Conservation (phyloP, 1,140 invertebrate species). For the Potamilus streckersoni region DNA sequence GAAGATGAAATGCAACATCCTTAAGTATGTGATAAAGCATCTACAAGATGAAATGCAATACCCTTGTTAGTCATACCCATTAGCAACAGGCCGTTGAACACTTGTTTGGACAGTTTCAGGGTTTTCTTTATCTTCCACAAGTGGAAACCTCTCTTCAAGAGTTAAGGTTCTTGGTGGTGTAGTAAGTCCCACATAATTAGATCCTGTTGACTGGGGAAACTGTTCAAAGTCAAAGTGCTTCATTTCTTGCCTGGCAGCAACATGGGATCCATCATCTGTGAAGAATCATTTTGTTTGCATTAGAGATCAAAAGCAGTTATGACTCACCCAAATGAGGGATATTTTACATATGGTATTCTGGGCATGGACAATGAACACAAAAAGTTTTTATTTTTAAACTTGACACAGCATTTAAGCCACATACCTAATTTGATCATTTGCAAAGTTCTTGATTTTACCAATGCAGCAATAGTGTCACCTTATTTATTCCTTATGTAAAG, state of each 20-base stretch:
- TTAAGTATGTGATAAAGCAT: background rate
- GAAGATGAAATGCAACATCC: background rate
- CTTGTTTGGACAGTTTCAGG: constrained; percentile 1
- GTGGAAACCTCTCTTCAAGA: constrained; percentile 43
- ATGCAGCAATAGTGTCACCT: no score
- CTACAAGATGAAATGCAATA: no score
- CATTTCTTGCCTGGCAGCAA: constrained; percentile 33
- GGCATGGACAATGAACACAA: no score
- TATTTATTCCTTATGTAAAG: no score
- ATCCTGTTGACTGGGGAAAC: background rate
- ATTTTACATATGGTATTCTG: no score
- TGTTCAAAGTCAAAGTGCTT: constrained; percentile 14
- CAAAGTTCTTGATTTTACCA: no score
- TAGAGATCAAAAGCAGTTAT: no score
- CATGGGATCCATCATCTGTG: constrained; percentile 43
- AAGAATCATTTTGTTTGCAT: no score
- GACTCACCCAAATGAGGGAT: no score
- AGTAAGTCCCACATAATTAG: constrained; percentile 38
- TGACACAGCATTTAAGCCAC: no score
- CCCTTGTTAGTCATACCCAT: constrained; percentile 16
- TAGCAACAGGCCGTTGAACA: constrained; percentile 13
- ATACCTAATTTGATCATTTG: no score
- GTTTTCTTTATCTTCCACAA: constrained; percentile 27
- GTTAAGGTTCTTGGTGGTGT: constrained; percentile 49
- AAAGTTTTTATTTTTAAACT: no score